These are phyloP conservation scores for Mesaphorura yosii DNA, from an alignment of 1,140 invertebrate species.

Conservation along the genomic window DNA sequence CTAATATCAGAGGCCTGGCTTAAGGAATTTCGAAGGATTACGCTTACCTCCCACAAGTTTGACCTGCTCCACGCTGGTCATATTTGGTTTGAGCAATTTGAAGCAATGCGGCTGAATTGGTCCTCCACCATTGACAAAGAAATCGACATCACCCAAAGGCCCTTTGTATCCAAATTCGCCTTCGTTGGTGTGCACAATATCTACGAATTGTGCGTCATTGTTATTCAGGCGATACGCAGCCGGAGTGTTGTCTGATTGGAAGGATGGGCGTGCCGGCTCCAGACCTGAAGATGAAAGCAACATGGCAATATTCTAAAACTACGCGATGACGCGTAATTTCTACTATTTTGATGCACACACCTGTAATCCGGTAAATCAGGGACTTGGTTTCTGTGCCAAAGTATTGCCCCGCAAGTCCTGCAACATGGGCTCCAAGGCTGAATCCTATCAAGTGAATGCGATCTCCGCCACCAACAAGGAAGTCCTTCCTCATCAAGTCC, in stretches of 20 bases:
- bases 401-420: not conserved
- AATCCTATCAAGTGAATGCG: not conserved
- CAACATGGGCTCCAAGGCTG: slow-evolving; percentile 1
- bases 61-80: too few relatives aligned
- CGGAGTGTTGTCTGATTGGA: too few relatives aligned
- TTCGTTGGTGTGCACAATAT: not conserved
- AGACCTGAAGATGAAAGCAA: too few relatives aligned
- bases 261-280: too few relatives aligned
- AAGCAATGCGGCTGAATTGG: not conserved
- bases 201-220: not conserved
- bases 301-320: too few relatives aligned
- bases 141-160: not conserved
- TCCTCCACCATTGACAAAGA: not conserved
- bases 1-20: too few relatives aligned
- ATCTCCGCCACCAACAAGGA: not conserved
- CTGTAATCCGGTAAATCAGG: not conserved
- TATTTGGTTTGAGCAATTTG: not conserved
- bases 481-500: not conserved
- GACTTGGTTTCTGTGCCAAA: not conserved
- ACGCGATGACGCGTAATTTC: too few relatives aligned
- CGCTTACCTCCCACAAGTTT: too few relatives aligned
- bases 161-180: not conserved
- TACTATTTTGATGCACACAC: too few relatives aligned
- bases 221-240: too few relatives aligned
- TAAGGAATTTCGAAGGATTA: too few relatives aligned